Percentiles rank a stretch among this genome's conserved stretches.
Evolutionary conservation across 2,113 vertebrate species (phyloP).

Genomic region (Prionailurus bengalensis): DNA sequence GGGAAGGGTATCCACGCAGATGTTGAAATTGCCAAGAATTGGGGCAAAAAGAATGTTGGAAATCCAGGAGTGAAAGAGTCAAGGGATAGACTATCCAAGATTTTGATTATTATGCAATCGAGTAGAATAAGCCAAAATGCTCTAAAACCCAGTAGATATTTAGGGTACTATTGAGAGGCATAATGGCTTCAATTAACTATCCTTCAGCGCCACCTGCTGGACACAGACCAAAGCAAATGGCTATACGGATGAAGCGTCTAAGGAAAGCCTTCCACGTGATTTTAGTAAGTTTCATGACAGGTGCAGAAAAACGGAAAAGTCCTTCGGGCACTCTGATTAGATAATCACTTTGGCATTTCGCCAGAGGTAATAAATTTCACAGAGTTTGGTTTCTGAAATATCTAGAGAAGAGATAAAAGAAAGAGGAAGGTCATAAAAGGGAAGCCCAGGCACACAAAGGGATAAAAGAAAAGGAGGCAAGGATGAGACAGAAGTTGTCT

Average conservation of each 20-base stretch:
- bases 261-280: neutral
- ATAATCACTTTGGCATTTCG: neutral
- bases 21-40: neutral
- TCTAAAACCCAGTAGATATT: neutral
- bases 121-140: neutral
- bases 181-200: constrained; percentile 41
- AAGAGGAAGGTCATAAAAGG: neutral
- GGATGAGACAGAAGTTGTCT: neutral
- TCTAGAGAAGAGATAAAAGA: neutral
- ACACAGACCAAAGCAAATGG: neutral
- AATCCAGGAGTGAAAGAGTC: neutral
- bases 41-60: neutral
- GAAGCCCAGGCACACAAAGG: neutral
- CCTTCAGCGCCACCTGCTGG: constrained; percentile 78
- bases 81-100: neutral
- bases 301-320: neutral
- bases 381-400: neutral
- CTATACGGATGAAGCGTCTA: too few relatives aligned
- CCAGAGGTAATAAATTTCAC: neutral
- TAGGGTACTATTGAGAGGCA: rapidly evolving
- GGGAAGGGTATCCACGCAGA: neutral
- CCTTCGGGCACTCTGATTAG: neutral
- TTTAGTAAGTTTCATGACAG: neutral
- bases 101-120: constrained; percentile 3
- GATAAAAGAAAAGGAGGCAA: neutral